Evolutionary conservation across 2,888 invertebrate species (phyloP).

Genomic region (Tholera decimalis): DNA sequence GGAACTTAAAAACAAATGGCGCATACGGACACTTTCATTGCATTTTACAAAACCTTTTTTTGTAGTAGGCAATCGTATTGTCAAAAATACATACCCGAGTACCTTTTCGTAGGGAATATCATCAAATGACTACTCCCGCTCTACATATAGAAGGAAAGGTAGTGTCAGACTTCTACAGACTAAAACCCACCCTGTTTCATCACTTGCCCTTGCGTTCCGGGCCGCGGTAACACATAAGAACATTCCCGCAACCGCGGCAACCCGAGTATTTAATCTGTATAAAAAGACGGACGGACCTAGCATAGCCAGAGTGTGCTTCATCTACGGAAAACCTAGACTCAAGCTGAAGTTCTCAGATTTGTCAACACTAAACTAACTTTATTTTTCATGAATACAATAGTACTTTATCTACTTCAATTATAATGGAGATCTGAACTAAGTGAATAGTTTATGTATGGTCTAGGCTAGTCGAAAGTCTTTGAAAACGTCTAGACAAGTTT

Average conservation of each 20-base stretch:
- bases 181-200: no score
- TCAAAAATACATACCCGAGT: no score
- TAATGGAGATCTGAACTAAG: slow-evolving; percentile 34
- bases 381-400: slow-evolving; percentile 46
- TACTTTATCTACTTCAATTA: slow-evolving; percentile 24
- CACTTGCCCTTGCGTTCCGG: no score
- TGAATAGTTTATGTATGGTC: slow-evolving; percentile 39
- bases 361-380: slow-evolving; percentile 3
- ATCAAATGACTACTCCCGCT: no score
- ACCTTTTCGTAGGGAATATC: no score
- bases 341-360: background rate
- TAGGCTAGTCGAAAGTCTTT: slow-evolving; percentile 32
- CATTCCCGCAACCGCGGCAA: no score
- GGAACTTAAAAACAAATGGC: background rate
- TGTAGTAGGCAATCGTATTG: no score
- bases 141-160: no score
- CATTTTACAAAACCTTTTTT: no score
- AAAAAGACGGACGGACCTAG: background rate
- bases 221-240: no score
- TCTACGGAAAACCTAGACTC: background rate
- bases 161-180: no score
- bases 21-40: background rate
- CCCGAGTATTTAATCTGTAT: no score
- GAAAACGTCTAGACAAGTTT: slow-evolving; percentile 35
- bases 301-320: background rate